Base-by-base conservation (phyloP, 2,888 invertebrate genomes). In the Epinotia ramella region DNA sequence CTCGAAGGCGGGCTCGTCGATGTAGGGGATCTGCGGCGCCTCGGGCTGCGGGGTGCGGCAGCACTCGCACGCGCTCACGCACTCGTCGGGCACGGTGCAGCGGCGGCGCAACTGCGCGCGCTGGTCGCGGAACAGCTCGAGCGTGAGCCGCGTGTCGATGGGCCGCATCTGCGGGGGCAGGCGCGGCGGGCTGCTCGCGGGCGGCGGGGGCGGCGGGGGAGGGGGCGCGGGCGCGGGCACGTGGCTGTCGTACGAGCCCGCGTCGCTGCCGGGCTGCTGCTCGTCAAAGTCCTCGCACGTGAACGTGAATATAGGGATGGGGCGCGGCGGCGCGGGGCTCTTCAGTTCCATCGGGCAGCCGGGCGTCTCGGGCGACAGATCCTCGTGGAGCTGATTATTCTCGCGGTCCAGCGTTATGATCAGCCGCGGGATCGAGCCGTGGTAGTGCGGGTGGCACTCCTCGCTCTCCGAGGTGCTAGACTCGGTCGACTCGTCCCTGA, bases 21-120 rank as follows among this genome's bases (percentile, higher is more conserved):
- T 95, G 82, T 81, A 95, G 0, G 95, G 94, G 77, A 95, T 95
- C 46, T 86, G 89, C 33, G 88, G 89, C 0, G 88, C 77, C 76
- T 94, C 94, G 0, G 94, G 94, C 76, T 93, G 93, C 57, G 93
- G 94, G 46, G 91, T 89, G 73, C 94, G 93, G 77, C 94, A 94
- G 78, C 94, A 94, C 53, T 93, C 93, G 79, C 94, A 94, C 7
- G 93, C 93, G 78, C 92, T 92, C 28, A 89, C 92, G 79, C 94
- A 94, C 72, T 94, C 93, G 76, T 90, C 89, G 13, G 89, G 82
- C 3, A 86, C 91, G 2, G 93, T 93, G 83, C 92, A 90, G 46
- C 93, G 86, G 2, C 89, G 86, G 66, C 89, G 81, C 76, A 88
- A 88, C 44, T 82, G 80, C 5, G 87, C 88, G 12, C 40, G 83